Conservation (phyloP, 2,113 vertebrate species). For the Aythya baeri region DNA sequence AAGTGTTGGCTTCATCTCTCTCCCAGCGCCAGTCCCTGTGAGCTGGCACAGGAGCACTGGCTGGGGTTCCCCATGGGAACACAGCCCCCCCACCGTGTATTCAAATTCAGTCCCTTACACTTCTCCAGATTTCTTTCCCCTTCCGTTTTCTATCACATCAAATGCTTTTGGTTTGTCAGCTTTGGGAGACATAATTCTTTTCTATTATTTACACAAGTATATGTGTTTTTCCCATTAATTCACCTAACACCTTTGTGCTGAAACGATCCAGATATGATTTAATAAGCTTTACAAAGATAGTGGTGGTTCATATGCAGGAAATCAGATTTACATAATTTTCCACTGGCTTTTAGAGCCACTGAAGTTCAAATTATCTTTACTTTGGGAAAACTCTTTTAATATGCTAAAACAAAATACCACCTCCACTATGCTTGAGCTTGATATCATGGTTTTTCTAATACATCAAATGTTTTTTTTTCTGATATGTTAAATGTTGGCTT, state of each 20-base stretch:
- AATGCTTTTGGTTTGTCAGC: not conserved
- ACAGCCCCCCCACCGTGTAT: not conserved
- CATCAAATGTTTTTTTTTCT: not conserved
- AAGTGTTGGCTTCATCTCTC: not conserved
- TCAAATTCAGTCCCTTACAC: not conserved
- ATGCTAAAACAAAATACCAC: slow-evolving; percentile 40
- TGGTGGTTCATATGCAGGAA: slow-evolving; percentile 18
- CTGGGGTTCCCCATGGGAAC: not conserved
- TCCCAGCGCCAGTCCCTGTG: not conserved
- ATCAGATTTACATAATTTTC: slow-evolving; percentile 73
- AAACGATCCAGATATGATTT: slow-evolving; percentile 53
- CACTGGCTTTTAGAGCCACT: slow-evolving; percentile 9
- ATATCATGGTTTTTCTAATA: not conserved
- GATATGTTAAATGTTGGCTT: slow-evolving; percentile 53
- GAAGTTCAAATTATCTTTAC: slow-evolving; percentile 15
- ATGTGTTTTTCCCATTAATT: slow-evolving; percentile 15
- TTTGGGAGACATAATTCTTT: not conserved
- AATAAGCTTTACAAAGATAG: slow-evolving; percentile 51
- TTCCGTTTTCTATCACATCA: not conserved
- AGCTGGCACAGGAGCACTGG: not conserved
- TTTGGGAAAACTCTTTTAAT: slow-evolving; percentile 46
- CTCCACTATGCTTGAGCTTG: slow-evolving; percentile 1
- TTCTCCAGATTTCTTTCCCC: not conserved
- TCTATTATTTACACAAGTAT: not conserved
- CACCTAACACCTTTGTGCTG: slow-evolving; percentile 27